phyloP scores from a whole-genome alignment of 1,140 invertebrate species.

The Eupeodes corollae region DNA sequence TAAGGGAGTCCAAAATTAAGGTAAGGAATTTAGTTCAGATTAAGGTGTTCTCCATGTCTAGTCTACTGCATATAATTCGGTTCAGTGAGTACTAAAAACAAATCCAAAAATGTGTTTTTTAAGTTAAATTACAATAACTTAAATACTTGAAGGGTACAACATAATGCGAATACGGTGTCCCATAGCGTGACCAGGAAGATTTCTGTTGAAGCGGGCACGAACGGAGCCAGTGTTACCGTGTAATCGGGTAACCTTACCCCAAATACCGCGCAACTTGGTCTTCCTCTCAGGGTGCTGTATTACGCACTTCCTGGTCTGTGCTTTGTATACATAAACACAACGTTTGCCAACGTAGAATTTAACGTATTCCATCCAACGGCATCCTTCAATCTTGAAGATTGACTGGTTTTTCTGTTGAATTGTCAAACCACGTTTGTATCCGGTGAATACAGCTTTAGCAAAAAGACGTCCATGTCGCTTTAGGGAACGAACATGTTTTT shows the following conservation, averaged over 20 bases:
- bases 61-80: too few relatives aligned
- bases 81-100: too few relatives aligned
- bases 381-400: constrained; percentile 85
- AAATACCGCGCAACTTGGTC: constrained; percentile 89
- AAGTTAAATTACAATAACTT: constrained; percentile 23
- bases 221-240: constrained; percentile 94
- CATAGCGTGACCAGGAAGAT: constrained; percentile 94
- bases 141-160: constrained; percentile 59
- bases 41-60: too few relatives aligned
- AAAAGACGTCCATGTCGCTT: constrained; percentile 74
- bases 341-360: constrained; percentile 93
- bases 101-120: too few relatives aligned
- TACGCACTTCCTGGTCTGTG: constrained; percentile 79
- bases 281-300: constrained; percentile 70
- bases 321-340: constrained; percentile 95
- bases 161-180: constrained; percentile 90
- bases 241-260: constrained; percentile 96
- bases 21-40: too few relatives aligned
- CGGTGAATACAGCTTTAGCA: constrained; percentile 95
- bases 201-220: constrained; percentile 91
- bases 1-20: too few relatives aligned
- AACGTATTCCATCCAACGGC: constrained; percentile 68
- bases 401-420: constrained; percentile 98
- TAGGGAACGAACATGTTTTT: constrained; percentile 40
- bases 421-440: constrained; percentile 90